Conservation (phyloP, 2,113 vertebrate genomes). For the Gulo gulo region DNA sequence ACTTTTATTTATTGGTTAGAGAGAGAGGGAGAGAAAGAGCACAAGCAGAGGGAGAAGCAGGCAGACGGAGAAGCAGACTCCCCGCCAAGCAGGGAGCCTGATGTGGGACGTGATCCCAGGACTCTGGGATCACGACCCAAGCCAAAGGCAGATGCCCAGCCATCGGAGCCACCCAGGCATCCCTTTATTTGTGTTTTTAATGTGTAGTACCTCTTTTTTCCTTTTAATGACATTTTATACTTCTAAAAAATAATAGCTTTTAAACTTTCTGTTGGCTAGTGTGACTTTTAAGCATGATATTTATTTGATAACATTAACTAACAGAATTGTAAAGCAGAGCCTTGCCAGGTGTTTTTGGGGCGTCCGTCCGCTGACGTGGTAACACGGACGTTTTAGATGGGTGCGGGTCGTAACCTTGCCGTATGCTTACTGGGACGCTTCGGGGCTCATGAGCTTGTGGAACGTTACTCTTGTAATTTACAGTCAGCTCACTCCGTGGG, state of each 20-base stretch:
- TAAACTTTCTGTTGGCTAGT: neutral
- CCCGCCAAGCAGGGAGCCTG: too few relatives aligned
- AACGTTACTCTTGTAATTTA: neutral
- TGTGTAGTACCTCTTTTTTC: neutral
- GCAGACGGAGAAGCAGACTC: too few relatives aligned
- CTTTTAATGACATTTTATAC: neutral
- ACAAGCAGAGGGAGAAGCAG: too few relatives aligned
- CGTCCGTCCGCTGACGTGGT: neutral
- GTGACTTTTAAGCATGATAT: neutral
- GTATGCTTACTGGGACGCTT: neutral
- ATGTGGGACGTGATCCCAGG: too few relatives aligned
- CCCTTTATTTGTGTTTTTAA: neutral
- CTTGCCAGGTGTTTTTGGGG: neutral
- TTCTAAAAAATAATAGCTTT: neutral
- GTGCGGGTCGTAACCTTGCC: too few relatives aligned
- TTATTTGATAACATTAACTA: neutral
- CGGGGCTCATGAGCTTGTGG: neutral
- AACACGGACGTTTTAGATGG: too few relatives aligned
- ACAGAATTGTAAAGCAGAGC: neutral
- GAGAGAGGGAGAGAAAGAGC: too few relatives aligned
- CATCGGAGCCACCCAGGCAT: too few relatives aligned
- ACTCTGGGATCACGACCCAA: too few relatives aligned
- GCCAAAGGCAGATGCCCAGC: too few relatives aligned
- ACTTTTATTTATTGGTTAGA: too few relatives aligned
- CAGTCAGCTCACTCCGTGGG: neutral